These are phyloP conservation scores for Hyphantria cunea DNA, from an alignment of 1,140 invertebrate species.

Conservation along the genomic window DNA sequence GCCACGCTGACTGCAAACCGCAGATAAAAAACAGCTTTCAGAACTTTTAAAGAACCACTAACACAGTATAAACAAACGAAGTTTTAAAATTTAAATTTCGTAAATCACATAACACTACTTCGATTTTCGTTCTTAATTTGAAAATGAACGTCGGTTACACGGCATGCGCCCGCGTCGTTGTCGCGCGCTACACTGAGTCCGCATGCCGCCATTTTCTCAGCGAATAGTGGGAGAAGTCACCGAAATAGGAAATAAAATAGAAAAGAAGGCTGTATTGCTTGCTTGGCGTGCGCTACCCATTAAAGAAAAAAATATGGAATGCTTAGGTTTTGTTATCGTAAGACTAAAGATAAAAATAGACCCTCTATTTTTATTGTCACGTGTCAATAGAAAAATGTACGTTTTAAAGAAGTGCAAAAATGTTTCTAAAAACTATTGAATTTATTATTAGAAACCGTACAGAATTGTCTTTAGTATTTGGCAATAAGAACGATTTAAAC, in stretches of 20 bases:
- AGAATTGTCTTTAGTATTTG: too few species aligned
- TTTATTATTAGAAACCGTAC: too few species aligned
- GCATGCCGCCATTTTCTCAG: slow-evolving; percentile 60
- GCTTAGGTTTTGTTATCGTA: slow-evolving; percentile 3
- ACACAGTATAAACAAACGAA: slow-evolving; percentile 43
- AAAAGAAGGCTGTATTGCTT: slow-evolving; percentile 45
- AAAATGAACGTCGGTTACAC: slow-evolving; percentile 36
- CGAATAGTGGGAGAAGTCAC: slow-evolving; percentile 51
- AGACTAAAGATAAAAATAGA: slow-evolving; percentile 8
- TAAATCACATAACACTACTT: slow-evolving; percentile 31
- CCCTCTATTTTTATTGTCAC: too few species aligned
- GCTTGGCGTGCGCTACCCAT: slow-evolving; percentile 13
- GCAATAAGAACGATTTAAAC: too few species aligned
- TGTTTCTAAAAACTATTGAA: too few species aligned
- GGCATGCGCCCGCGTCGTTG: slow-evolving; percentile 54
- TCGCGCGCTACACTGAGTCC: slow-evolving; percentile 61
- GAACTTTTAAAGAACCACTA: slow-evolving; percentile 3
- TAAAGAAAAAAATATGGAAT: slow-evolving; percentile 6
- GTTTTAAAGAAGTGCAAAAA: too few species aligned
- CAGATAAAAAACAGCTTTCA: slow-evolving; percentile 34
- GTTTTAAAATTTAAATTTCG: slow-evolving; percentile 33
- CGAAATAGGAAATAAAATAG: slow-evolving; percentile 62
- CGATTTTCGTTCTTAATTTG: slow-evolving; percentile 34
- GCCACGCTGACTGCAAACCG: slow-evolving; percentile 17
- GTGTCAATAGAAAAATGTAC: too few species aligned